These are phyloP conservation scores for Fundulus diaphanus DNA, from an alignment of 2,797 vertebrate species.

Conservation along the genomic window DNA sequence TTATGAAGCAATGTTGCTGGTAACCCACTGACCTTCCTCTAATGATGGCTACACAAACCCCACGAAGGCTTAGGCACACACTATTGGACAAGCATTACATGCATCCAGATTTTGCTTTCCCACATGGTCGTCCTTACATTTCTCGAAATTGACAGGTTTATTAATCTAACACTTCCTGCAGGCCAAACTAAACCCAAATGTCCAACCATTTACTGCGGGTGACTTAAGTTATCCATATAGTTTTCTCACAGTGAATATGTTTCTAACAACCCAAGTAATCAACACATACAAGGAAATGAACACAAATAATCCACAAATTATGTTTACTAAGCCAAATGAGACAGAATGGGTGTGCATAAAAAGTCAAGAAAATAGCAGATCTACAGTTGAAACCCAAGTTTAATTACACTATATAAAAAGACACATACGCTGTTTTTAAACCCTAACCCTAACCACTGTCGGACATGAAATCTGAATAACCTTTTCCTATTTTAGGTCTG, in stretches of 20 bases:
- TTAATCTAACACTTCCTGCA: background rate
- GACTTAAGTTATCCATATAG: background rate
- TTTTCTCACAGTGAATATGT: background rate
- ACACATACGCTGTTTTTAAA: too few species aligned
- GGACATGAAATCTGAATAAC: too few species aligned
- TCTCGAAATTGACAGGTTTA: background rate
- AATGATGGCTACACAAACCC: constrained; percentile 56
- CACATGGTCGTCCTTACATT: background rate
- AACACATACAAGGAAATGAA: background rate
- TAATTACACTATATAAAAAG: too few species aligned
- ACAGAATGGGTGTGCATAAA: background rate
- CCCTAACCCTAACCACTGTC: too few species aligned
- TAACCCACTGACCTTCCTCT: constrained; percentile 75
- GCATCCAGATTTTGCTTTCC: constrained; percentile 20
- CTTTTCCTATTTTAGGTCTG: too few species aligned
- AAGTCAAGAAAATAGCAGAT: too few species aligned
- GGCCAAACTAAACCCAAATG: background rate
- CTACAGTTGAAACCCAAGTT: too few species aligned
- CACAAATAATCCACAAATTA: background rate
- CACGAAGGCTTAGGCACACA: background rate
- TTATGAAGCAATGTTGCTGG: constrained; percentile 69
- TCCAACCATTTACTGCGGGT: background rate
- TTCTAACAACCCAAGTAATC: background rate
- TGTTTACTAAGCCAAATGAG: background rate
- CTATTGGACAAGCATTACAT: constrained; percentile 23